Conservation (phyloP, 2,797 vertebrate species). For the Oreochromis mossambicus region DNA sequence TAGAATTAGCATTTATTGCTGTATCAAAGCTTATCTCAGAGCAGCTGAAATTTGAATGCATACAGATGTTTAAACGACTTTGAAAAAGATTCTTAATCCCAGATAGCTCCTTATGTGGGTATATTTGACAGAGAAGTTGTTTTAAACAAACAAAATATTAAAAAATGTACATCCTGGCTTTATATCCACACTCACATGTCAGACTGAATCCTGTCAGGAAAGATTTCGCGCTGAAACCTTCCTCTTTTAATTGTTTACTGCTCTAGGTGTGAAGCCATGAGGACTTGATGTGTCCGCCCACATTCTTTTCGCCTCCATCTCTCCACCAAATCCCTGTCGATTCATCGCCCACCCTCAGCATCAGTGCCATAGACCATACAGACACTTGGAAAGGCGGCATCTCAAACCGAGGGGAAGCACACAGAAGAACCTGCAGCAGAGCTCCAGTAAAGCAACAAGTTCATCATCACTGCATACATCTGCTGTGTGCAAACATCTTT, state of each 20-base stretch:
- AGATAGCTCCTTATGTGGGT: background rate
- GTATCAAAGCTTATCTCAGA: background rate
- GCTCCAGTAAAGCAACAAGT: slow-evolving; percentile 37
- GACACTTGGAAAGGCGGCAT: slow-evolving; percentile 10
- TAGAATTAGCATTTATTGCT: background rate
- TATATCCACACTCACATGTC: background rate
- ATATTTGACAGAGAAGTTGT: background rate
- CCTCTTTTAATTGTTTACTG: slow-evolving; percentile 24
- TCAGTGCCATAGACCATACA: slow-evolving; percentile 24
- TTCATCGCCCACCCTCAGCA: slow-evolving; percentile 40
- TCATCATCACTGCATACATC: slow-evolving; percentile 50
- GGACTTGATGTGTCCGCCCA: slow-evolving; percentile 43
- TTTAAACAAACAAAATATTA: rapidly evolving
- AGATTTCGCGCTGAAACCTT: background rate
- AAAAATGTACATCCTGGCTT: background rate
- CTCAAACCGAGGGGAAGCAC: slow-evolving; percentile 31
- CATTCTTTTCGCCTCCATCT: background rate
- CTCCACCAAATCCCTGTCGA: slow-evolving; percentile 15
- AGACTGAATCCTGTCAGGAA: background rate
- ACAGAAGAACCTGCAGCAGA: slow-evolving; percentile 16
- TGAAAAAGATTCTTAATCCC: background rate
- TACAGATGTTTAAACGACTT: background rate
- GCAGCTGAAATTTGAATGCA: background rate
- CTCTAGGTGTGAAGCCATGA: slow-evolving; percentile 67
- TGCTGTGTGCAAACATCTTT: slow-evolving; percentile 31